phyloP scores from a whole-genome alignment of 2,888 invertebrate species.

The Ennomos fuscantarius region DNA sequence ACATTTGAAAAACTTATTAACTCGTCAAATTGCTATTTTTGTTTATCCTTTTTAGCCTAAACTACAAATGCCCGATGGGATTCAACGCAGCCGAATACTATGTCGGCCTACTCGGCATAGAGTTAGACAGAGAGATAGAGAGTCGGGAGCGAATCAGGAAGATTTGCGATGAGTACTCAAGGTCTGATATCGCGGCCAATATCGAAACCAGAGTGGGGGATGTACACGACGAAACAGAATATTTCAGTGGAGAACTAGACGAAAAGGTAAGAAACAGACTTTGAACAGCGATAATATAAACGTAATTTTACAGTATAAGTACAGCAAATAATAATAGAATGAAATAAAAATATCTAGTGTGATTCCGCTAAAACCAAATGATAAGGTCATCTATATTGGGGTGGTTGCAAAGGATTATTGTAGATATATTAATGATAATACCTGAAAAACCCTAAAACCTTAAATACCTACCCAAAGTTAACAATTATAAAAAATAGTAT shows the following conservation, averaged over 20 bases:
- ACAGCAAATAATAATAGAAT: too few relatives aligned
- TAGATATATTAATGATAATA: too few relatives aligned
- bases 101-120: constrained; percentile 85
- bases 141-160: constrained; percentile 73
- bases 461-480: too few relatives aligned
- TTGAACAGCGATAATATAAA: too few relatives aligned
- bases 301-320: too few relatives aligned
- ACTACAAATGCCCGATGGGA: constrained; percentile 88
- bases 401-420: too few relatives aligned
- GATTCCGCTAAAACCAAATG: too few relatives aligned
- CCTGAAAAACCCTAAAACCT: too few relatives aligned
- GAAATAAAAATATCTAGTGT: too few relatives aligned
- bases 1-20: too few relatives aligned
- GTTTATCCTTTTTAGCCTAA: constrained; percentile 74
- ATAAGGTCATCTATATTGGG: too few relatives aligned
- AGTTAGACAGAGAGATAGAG: constrained; percentile 70
- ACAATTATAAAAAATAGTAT: too few relatives aligned
- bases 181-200: constrained; percentile 72
- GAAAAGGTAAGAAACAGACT: constrained; percentile 55
- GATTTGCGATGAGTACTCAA: constrained; percentile 84
- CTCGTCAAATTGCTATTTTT: not conserved
- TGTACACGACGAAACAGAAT: constrained; percentile 73
- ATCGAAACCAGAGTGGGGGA: constrained; percentile 69
- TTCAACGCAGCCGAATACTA: constrained; percentile 96
- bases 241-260: constrained; percentile 69